Conservation (phyloP, 2,113 vertebrate genomes). For the Chroicocephalus ridibundus region DNA sequence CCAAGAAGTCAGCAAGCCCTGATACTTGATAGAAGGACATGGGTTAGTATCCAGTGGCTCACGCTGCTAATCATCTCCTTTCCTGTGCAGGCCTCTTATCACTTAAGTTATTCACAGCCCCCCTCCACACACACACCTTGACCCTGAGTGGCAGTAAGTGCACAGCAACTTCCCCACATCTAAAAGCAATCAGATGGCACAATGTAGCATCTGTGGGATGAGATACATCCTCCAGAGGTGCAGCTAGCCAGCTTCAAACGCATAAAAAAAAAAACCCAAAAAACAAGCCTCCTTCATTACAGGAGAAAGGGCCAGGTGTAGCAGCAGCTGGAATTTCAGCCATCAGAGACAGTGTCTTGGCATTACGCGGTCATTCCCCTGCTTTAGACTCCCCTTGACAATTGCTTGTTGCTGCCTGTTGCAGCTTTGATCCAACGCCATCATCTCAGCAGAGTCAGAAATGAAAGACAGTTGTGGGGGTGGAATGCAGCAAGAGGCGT, state of each 20-base stretch:
- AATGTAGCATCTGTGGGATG: background rate
- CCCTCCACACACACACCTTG: background rate
- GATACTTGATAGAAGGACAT: background rate
- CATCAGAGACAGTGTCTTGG: constrained; percentile 37
- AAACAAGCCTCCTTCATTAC: constrained; percentile 8
- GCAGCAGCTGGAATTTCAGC: constrained; percentile 64
- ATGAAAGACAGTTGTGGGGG: constrained; percentile 48
- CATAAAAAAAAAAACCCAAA: background rate
- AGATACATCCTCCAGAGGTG: background rate
- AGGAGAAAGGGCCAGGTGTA: constrained; percentile 59
- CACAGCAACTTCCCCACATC: background rate
- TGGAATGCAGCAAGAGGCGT: constrained; percentile 15
- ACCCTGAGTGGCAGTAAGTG: background rate
- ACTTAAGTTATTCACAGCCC: background rate
- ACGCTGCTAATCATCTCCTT: background rate
- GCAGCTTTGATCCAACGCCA: constrained; percentile 40
- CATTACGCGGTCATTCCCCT: constrained; percentile 18
- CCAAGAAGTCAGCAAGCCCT: background rate
- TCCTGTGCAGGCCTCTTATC: background rate
- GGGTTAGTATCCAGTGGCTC: background rate
- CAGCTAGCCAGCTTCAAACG: constrained; percentile 40
- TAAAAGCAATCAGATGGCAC: background rate
- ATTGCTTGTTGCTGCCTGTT: constrained; percentile 68
- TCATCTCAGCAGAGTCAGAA: constrained; percentile 27
- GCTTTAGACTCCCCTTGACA: constrained; percentile 43